Base-by-base conservation (phyloP, 2,113 vertebrate species). In the Mionectes macconnelli region DNA sequence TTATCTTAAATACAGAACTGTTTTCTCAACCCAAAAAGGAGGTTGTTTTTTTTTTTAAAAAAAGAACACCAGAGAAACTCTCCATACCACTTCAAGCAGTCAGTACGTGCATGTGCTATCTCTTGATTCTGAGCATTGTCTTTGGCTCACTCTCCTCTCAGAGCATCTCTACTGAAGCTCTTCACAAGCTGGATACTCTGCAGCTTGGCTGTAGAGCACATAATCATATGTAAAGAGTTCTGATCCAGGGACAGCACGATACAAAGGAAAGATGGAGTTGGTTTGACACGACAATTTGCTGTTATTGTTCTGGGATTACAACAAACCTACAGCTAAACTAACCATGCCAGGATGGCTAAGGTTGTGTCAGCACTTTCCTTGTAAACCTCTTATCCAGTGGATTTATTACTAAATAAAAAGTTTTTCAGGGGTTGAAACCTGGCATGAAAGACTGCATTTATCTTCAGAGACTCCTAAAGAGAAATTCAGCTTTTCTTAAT, bases 281-380 rank as follows among this genome's bases (percentile, higher is more conserved):
- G 31, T 63, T 18, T 94, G 72, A 79, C 40, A 52, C 11, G 57
- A 89, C 47, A 92, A 69, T 90, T 80, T 84, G 63, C 86, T 91
- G 70, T 78, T 90, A 96, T 80, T 93, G 76, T 90, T 84, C 82
- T 82, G 62, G 80, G 82, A 97, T 94, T 93, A 78, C 45, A 91
- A 63, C 25, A 94, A 95, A 97, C 85, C 69, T 94, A 50, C 69
- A 86, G 89, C 94, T 89, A 86, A 96, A 96, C 56, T 91, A 96
- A 94, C 90, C 82, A 73, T 50, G 64, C 35, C 15, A 14, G 4
- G 13, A 73, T 28, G n/a, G 37, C 28, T 60, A 86, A 94, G 81
- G 64, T 49, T 86, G 70, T 31, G 45, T 90, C 94, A 97, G 94
- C 84, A 94, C 44, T 95, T 97, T 91, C 57, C 82, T 37, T 78